phyloP scores from a whole-genome alignment of 2,888 invertebrate genomes.

The Cephus nigrinus region DNA sequence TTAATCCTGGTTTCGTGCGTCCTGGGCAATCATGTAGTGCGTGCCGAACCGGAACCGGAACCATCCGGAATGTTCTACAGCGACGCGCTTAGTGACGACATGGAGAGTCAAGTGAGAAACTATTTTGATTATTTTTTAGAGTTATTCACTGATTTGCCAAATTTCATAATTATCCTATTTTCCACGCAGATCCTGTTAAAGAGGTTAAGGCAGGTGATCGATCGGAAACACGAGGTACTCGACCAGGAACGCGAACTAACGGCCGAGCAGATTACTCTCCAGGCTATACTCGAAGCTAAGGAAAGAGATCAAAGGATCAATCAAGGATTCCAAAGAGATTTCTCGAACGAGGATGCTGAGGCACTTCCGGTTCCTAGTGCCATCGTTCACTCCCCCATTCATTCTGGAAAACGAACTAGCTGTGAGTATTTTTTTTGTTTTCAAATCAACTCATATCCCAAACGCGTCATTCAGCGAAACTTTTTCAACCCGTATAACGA shows the following conservation, averaged over 20 bases:
- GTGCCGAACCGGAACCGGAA: slow-evolving; percentile 46
- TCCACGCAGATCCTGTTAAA: slow-evolving; percentile 37
- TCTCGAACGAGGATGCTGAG: slow-evolving; percentile 40
- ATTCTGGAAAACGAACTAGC: slow-evolving; percentile 53
- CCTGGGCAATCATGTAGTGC: slow-evolving; percentile 31
- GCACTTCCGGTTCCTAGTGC: slow-evolving; percentile 53
- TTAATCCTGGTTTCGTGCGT: slow-evolving; percentile 38
- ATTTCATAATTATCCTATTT: not conserved
- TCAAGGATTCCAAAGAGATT: slow-evolving; percentile 12
- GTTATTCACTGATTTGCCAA: not conserved
- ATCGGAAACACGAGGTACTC: slow-evolving; percentile 44
- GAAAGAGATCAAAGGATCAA: slow-evolving; percentile 34
- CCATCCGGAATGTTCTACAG: slow-evolving; percentile 42
- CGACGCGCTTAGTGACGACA: slow-evolving; percentile 41
- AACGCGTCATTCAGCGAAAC: not conserved
- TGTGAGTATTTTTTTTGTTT: slow-evolving; percentile 46
- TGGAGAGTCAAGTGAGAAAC: slow-evolving; percentile 46
- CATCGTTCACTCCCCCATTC: slow-evolving; percentile 42
- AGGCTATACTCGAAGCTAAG: slow-evolving; percentile 47
- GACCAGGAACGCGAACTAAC: slow-evolving; percentile 51
- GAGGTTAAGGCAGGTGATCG: slow-evolving; percentile 46
- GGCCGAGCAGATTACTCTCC: slow-evolving; percentile 50
- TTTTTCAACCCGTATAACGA: not conserved
- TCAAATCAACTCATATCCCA: not conserved
- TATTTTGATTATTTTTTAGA: not conserved